Evolutionary conservation across 1,140 invertebrate genomes (phyloP), one percentile per base, ranked within the genome.

Genomic region (Macrotrachela quadricornifera): DNA sequence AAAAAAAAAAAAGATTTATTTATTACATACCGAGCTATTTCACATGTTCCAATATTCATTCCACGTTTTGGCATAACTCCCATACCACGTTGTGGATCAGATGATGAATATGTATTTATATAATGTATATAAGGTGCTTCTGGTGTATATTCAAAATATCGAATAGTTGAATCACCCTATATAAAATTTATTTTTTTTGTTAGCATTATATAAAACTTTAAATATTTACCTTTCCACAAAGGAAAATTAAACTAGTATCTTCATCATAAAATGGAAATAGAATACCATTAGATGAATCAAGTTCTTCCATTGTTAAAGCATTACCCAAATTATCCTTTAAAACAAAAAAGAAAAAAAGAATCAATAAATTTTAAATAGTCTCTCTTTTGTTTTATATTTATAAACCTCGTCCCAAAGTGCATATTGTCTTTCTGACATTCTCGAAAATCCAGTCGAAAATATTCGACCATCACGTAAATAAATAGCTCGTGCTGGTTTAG

Each of bases 401-500:
- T 60, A 56, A 58, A 68, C 66, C 53, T 56, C 58, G 60, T 68
- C 60, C 66, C 66, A 70, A 14, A 71, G 57, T 15, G 65, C 67
- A 60, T 66, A 71, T 56, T 70, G 67, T 56, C 70, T 59, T 45
- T 69, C 65, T 57, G 63, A 65, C 65, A 66, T 70, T 15, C 58
- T 60, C 1, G 67, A 69, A 49, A 71, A 71, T 17, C 70, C 70
- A 44, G 68, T 67, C 12, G 67, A 67, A 55, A 71, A 68, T n/a
- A 71, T 61, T 39, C 59, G 57, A n/a, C 63, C 63, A 56, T 69
- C 59, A 53, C 65, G 68, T 37, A 69, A 48, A 56, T 59, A 70
- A 3, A 62, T 55, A 30, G 53, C 60, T 49, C 66, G 63, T n/a
- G 61, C 21, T 37, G 67, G 65, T 43, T 70, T 71, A 38, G 63